These are phyloP conservation scores for Luperina nickerlii DNA, from an alignment of 2,888 invertebrate species.

Conservation along the genomic window DNA sequence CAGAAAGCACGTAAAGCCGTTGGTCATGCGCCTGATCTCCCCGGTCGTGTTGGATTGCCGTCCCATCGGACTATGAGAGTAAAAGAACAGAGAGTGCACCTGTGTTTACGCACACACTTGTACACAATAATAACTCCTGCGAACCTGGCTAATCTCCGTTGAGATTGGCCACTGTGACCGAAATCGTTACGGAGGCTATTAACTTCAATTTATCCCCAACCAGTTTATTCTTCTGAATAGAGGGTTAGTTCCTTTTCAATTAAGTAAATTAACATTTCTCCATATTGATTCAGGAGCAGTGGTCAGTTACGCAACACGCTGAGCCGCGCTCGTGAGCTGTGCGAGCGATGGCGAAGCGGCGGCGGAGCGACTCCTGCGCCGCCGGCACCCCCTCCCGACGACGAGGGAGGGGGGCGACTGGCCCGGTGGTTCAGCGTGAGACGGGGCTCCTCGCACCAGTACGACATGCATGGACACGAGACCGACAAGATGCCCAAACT, in stretches of 20 bases:
- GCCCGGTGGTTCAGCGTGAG: conserved; percentile 97
- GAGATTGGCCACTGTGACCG: background rate
- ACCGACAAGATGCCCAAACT: conserved; percentile 94
- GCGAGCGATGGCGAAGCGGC: conserved; percentile 94
- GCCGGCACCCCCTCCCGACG: conserved; percentile 86
- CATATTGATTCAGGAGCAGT: conserved; percentile 90
- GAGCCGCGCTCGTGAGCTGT: conserved; percentile 95
- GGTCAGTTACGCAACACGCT: conserved; percentile 95
- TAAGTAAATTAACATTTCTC: conserved; percentile 38
- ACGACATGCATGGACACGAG: conserved; percentile 91
- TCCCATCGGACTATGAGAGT: background rate
- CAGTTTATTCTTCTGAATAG: background rate
- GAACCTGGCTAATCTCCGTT: background rate
- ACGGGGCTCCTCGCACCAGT: conserved; percentile 95
- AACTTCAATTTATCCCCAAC: background rate
- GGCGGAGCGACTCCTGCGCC: conserved; percentile 82
- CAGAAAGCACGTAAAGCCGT: background rate
- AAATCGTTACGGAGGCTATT: background rate
- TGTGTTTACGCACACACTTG: background rate
- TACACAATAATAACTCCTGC: background rate
- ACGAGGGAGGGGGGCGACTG: conserved; percentile 93
- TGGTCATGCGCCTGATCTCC: background rate
- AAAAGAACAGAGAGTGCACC: background rate
- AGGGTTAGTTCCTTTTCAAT: background rate
- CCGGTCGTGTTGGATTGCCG: background rate